Conservation (phyloP, 2,113 vertebrate genomes). For the Electrona antarctica region DNA sequence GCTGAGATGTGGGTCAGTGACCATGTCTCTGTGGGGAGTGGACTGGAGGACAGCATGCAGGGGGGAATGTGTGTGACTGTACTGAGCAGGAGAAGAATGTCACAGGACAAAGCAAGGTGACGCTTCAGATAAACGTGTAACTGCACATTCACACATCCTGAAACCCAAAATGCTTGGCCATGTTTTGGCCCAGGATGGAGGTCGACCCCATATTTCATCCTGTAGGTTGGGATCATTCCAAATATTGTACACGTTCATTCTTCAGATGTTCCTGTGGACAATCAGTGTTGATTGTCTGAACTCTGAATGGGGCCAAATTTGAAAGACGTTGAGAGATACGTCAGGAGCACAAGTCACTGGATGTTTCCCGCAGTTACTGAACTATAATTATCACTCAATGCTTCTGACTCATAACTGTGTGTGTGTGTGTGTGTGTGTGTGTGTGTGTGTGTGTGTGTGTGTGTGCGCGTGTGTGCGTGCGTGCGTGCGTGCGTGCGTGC, state of each 20-base stretch:
- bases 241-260: no score
- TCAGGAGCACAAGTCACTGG: slow-evolving; percentile 30
- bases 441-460: slow-evolving; percentile 13
- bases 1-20: slow-evolving; percentile 66
- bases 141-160: not conserved
- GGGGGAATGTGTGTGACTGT: slow-evolving; percentile 18
- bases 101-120: slow-evolving; percentile 11
- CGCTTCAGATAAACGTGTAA: not conserved
- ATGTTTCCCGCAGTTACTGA: slow-evolving; percentile 47
- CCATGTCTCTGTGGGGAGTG: slow-evolving; percentile 19
- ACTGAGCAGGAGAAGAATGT: not conserved
- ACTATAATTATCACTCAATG: slow-evolving; percentile 34
- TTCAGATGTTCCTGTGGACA: no score
- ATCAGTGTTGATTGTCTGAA: no score
- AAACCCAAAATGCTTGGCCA: not conserved
- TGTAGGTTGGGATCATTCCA: no score
- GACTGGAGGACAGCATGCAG: slow-evolving; percentile 12
- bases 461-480: not conserved
- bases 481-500: not conserved
- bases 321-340: slow-evolving; percentile 36
- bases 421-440: slow-evolving; percentile 12
- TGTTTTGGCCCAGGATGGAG: not conserved
- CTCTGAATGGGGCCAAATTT: slow-evolving; percentile 4
- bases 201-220: no score
- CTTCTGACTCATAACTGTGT: slow-evolving; percentile 21